Evolutionary conservation across 2,797 vertebrate species (phyloP), one percentile per base, ranked within the genome.

Genomic region (Siniperca undulata): DNA sequence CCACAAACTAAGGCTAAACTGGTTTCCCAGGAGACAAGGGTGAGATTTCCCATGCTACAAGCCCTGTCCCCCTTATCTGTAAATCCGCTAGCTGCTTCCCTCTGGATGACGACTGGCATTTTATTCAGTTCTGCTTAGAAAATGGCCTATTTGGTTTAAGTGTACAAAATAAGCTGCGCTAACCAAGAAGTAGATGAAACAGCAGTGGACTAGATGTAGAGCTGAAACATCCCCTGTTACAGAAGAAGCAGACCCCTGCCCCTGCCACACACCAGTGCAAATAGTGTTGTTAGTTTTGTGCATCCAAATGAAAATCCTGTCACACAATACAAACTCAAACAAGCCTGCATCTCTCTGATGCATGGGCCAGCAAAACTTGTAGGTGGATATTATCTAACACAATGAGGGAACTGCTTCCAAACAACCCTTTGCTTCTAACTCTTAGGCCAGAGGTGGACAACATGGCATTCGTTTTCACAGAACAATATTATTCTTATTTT

Each of bases 11-110:
- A 88, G 74, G 83, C 89, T 85, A 72, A 78, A 82, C 83, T 83
- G 87, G 95, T 95, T 91, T 93, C 94, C 93, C 82, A 77, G 92
- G 93, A 92, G 89, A 95, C 89, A 17, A 17, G 77, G 77, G 83
- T 55, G 79, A 91, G 80, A 92, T 87, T 89, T 93, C 89, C 86
- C 89, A 93, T 81, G 86, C 78, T 80, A 69, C 74, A 73, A 73
- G 77, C 16, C 72, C 61, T 38, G 52, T 44, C 67, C 79, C 14
- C 36, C 69, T 80, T 53, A 77, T 86, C 70, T 77, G 59, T 27
- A 61, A 82, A 67, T 55, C 48, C 27, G 6, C 58, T 42, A 17
- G 70, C 78, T 71, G 58, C 62, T 78, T 80, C 56, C 24, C 60
- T 74, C 48, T 48, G 19, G 19, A 56, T 78, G 27, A 75, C 22